phyloP scores from a whole-genome alignment of 2,797 vertebrate species.

The Steatocranus sp. region DNA sequence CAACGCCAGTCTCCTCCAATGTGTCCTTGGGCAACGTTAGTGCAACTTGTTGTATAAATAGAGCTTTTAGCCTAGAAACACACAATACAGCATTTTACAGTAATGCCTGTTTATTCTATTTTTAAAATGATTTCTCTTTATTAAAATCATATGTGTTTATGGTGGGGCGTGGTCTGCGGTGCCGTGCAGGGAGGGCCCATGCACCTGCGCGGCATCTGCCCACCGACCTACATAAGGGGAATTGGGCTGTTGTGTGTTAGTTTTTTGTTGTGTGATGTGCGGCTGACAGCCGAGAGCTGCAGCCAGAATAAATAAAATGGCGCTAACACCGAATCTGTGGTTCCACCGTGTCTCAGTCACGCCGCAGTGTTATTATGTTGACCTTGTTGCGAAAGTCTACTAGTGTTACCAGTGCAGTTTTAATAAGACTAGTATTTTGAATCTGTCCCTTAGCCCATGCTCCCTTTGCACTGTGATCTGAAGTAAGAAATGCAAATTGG shows the following conservation, averaged over 20 bases:
- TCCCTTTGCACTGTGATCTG: neutral
- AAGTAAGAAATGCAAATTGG: neutral
- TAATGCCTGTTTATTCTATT: neutral
- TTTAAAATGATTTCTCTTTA: neutral
- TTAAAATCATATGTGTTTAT: neutral
- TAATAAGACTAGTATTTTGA: neutral
- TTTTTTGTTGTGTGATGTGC: neutral
- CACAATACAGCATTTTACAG: neutral
- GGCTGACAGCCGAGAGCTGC: neutral
- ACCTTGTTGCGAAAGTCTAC: neutral
- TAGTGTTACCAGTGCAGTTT: neutral
- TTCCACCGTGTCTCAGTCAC: neutral
- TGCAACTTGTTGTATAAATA: neutral
- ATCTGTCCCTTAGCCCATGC: neutral
- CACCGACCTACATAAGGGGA: fast-evolving
- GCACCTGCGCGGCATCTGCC: fast-evolving
- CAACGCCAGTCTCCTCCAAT: neutral
- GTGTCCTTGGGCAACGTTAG: neutral
- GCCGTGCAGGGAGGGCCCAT: neutral
- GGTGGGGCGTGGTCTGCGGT: neutral
- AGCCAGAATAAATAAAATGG: neutral
- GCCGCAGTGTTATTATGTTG: neutral
- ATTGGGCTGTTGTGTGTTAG: neutral
- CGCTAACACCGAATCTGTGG: neutral
- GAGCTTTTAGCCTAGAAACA: neutral